Evolutionary conservation across 2,113 vertebrate species (phyloP).

Genomic region (Nothoprocta perdicaria): DNA sequence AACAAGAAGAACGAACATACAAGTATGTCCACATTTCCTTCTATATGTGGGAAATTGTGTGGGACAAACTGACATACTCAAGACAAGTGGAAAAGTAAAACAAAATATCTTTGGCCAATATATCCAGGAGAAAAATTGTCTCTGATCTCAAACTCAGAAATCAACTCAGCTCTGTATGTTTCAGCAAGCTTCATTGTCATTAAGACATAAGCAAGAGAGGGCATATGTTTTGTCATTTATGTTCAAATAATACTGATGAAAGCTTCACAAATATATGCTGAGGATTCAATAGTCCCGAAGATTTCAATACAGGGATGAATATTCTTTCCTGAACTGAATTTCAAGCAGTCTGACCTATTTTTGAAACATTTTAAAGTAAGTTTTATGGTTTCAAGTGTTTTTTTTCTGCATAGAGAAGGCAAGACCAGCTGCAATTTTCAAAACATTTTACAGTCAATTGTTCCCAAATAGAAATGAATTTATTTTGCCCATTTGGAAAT

Average conservation of each 20-base stretch:
- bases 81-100: background rate
- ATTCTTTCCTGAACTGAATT: slow-evolving; percentile 27
- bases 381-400: background rate
- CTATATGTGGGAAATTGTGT: background rate
- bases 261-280: background rate
- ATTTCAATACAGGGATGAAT: background rate
- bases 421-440: background rate
- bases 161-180: background rate
- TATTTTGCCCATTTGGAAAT: background rate
- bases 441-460: background rate
- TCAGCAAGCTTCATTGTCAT: background rate
- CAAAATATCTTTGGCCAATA: background rate
- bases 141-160: background rate
- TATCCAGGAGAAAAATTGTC: background rate
- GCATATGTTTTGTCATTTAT: background rate
- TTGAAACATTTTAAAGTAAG: background rate
- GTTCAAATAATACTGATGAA: background rate
- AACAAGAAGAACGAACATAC: background rate
- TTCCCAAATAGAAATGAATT: background rate
- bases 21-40: background rate
- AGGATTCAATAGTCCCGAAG: background rate
- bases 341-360: slow-evolving; percentile 21
- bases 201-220: background rate
- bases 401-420: background rate
- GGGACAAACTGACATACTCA: background rate